These are phyloP conservation scores for Pseudobourletiella spinata DNA, from an alignment of 1,140 invertebrate genomes.

Conservation along the genomic window DNA sequence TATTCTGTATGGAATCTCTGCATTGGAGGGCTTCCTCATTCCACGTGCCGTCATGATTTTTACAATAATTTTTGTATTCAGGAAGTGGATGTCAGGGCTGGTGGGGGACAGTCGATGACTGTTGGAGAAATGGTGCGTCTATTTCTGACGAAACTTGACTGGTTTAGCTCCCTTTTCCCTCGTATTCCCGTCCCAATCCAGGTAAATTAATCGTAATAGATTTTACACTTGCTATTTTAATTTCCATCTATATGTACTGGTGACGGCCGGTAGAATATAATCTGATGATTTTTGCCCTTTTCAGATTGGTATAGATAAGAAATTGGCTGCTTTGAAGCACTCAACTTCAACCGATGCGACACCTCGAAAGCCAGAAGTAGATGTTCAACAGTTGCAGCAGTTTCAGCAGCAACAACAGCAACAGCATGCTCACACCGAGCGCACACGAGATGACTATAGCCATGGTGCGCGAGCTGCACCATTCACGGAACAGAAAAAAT, in stretches of 20 bases:
- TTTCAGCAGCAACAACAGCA: neutral
- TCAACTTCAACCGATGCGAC: conserved; percentile 28
- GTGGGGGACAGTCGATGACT: conserved; percentile 85
- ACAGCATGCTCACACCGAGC: neutral
- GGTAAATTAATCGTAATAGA: conserved; percentile 45
- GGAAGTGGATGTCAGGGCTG: conserved; percentile 94
- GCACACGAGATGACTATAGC: neutral
- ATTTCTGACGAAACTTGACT: conserved; percentile 91
- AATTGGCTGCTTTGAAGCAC: conserved; percentile 32
- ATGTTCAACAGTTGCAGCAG: neutral
- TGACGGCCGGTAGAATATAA: too few species aligned
- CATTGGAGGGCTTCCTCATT: too few species aligned
- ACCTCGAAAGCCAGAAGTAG: conserved; percentile 2
- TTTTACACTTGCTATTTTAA: neutral
- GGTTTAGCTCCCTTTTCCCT: conserved; percentile 97
- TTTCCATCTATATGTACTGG: too few species aligned
- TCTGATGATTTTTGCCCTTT: neutral
- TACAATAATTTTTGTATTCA: too few species aligned
- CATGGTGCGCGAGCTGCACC: neutral
- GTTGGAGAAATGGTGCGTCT: conserved; percentile 90
- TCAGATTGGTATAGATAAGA: conserved; percentile 33
- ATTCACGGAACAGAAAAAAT: neutral
- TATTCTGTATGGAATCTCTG: too few species aligned
- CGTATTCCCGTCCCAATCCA: conserved; percentile 99
- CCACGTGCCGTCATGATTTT: too few species aligned